Evolutionary conservation across 1,140 invertebrate genomes (phyloP), one percentile per base, ranked within the genome.

Genomic region (Lepidotrigona ventralis): DNA sequence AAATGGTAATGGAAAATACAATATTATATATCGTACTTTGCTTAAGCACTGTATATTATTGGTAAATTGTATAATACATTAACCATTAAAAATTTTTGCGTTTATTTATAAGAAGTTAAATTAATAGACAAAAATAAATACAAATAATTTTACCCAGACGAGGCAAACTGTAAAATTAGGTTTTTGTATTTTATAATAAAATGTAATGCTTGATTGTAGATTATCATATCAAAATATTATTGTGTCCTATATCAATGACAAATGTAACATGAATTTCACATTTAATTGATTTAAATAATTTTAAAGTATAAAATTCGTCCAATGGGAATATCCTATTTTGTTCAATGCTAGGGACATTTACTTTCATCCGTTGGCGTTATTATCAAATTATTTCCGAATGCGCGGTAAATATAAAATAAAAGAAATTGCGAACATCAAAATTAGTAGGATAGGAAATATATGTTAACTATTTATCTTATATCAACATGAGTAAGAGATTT

Each of bases 111-210:
- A 12, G 4, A 23, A 54, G 54, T 76, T 70, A 9, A 76, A 0
- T 74, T 73, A 26, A 72, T 3, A 60, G 53, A 46, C n/a, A n/a
- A 64, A 64, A n/a, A 29, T 46, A 54, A 78, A 54, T 12, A 3
- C 23, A 33, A 11, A 33, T 66, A 69, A 82, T 70, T 78, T 76
- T 19, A 66, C n/a, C 21, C 76, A 14, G 53, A 70, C 1, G 53
- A 70, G 14, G 12, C 19, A 58, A 71, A 29, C 23, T 81, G 58
- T 58, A 71, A 29, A 33, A 53, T 53, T 53, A 71, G 9, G 2
- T 58, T 39, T 19, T 21, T 12, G 51, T 76, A 15, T 29, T 84
- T 23, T 54, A 56, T 51, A 84, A 79, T 83, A 83, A 83, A 79
- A 58, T 2, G 11, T 3, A 64, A 39, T 3, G 8, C 1, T 81